Conservation (phyloP, 64 coral and sea anemone genomes). For the Orbicella faveolata region DNA sequence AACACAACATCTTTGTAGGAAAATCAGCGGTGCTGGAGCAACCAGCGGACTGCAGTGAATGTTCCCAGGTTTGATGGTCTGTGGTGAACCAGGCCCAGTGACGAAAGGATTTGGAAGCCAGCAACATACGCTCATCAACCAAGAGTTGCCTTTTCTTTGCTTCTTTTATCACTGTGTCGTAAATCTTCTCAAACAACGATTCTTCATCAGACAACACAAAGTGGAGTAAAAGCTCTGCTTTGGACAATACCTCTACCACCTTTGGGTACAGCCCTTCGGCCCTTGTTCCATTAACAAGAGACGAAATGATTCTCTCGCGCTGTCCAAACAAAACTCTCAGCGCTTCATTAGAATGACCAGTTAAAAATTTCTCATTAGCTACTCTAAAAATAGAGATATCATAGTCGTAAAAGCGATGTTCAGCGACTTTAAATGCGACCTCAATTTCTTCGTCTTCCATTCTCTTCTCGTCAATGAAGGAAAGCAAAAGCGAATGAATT, state of each 20-base stretch:
- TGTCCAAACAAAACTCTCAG: not conserved
- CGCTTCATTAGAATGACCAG: not conserved
- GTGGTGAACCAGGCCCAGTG: not conserved
- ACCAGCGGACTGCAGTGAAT: not conserved
- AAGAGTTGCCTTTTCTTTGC: not conserved
- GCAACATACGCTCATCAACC: not conserved
- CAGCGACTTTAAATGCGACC: not conserved
- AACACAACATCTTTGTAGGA: not conserved
- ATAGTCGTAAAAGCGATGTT: too few species aligned
- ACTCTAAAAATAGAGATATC: not conserved
- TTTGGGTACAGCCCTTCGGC: not conserved
- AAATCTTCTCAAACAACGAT: not conserved
- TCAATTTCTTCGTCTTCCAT: not conserved
- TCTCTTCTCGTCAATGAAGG: not conserved
- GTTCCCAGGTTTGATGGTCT: not conserved
- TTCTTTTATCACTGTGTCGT: not conserved
- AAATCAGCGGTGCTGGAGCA: not conserved
- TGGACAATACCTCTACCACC: not conserved
- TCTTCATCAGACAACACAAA: not conserved
- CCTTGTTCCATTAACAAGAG: not conserved
- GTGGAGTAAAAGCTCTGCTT: not conserved
- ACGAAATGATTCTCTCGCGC: not conserved
- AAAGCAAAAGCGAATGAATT: constrained; percentile 4
- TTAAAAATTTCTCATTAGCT: not conserved
- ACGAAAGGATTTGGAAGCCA: not conserved